A percentile compares a stretch with the other conserved stretches of the same genome.
These are phyloP conservation scores for Pollenia labialis DNA, from an alignment of 2,888 invertebrate genomes.

Conservation along the genomic window DNA sequence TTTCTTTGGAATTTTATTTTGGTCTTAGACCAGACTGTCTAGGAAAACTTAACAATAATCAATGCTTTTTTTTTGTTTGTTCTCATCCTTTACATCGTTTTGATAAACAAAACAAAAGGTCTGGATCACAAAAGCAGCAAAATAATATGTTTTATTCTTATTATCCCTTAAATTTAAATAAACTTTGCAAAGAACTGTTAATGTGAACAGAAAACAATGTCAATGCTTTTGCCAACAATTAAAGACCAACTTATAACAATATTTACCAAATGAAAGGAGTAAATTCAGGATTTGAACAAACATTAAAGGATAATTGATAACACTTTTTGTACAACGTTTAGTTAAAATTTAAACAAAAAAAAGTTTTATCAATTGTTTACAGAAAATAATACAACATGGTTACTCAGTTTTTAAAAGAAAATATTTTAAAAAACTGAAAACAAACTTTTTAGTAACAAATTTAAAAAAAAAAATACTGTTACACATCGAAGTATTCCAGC, in stretches of 20 bases:
- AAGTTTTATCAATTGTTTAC: neutral
- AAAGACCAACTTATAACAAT: constrained; percentile 28
- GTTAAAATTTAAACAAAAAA: neutral
- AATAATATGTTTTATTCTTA: neutral
- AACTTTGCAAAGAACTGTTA: constrained; percentile 20
- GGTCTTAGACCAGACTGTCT: constrained; percentile 9
- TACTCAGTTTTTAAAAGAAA: no score
- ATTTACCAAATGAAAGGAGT: constrained; percentile 24
- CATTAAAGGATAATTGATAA: constrained; percentile 31
- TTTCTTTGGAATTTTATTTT: neutral
- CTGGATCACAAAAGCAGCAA: constrained; percentile 8
- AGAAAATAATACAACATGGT: neutral
- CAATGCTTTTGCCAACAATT: constrained; percentile 63
- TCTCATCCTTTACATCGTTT: neutral
- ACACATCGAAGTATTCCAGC: no score
- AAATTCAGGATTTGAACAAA: constrained; percentile 28
- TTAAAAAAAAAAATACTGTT: no score
- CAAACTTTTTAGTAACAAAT: no score
- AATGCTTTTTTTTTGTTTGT: neutral
- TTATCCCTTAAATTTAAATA: constrained; percentile 30
- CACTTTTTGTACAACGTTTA: constrained; percentile 32
- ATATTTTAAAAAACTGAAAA: no score
- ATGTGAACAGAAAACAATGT: constrained; percentile 43
- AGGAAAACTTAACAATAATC: constrained; percentile 9
- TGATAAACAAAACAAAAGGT: constrained; percentile 27